These are phyloP conservation scores for Dioctria linearis DNA, from an alignment of 2,888 invertebrate species.

Conservation along the genomic window DNA sequence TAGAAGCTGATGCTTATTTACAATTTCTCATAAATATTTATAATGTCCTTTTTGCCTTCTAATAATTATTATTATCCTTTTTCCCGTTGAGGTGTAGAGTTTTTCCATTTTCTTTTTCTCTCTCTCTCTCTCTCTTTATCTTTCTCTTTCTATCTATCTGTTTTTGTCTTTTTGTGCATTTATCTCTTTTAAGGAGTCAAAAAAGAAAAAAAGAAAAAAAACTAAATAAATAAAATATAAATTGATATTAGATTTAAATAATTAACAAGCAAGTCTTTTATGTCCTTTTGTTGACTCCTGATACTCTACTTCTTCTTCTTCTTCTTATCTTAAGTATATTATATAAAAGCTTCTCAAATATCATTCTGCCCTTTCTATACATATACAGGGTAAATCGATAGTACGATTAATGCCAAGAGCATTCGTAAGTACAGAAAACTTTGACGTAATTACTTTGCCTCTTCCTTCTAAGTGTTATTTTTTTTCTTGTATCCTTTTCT, in stretches of 20 bases:
- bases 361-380: constrained; percentile 56
- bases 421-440: constrained; percentile 59
- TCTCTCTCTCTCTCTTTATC: not conserved
- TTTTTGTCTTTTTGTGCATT: not conserved
- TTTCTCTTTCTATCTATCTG: not conserved
- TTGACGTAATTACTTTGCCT: constrained; percentile 36
- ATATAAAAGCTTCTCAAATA: constrained; percentile 39
- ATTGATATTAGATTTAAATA: not conserved
- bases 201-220: not conserved
- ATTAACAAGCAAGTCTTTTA: not conserved
- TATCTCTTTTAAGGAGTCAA: not conserved
- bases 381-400: constrained; percentile 61
- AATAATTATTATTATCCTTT: no score
- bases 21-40: no score
- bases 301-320: not conserved
- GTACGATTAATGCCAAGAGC: constrained; percentile 61
- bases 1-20: no score
- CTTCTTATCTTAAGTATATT: constrained; percentile 29
- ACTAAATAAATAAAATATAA: no score
- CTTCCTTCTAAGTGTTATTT: constrained; percentile 10
- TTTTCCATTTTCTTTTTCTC: no score
- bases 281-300: constrained; percentile 29
- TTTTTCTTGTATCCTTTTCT: not conserved
- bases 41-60: no score
- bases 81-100: no score